phyloP scores from a whole-genome alignment of 2,888 invertebrate species.

The Saturnia pavonia region DNA sequence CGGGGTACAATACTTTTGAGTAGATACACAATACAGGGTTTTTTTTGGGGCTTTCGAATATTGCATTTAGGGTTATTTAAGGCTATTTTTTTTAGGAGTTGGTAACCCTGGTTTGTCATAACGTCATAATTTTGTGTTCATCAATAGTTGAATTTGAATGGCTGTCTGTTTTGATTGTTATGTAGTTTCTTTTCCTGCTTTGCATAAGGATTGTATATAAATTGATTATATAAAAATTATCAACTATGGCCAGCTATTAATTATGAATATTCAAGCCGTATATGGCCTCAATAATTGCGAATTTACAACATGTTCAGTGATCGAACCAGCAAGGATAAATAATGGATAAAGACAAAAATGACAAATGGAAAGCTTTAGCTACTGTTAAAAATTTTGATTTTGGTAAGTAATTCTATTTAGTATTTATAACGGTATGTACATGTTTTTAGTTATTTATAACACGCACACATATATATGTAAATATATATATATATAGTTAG shows the following conservation, averaged over 20 bases:
- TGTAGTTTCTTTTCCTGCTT: neutral
- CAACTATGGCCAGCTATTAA: conserved; percentile 34
- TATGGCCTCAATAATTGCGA: conserved; percentile 58
- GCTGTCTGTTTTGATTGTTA: neutral
- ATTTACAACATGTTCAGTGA: conserved; percentile 44
- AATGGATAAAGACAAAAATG: conserved; percentile 62
- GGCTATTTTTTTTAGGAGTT: too few relatives aligned
- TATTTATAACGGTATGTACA: neutral
- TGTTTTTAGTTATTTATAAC: neutral
- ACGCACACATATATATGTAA: too few relatives aligned
- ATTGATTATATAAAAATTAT: too few relatives aligned
- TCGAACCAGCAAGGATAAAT: conserved; percentile 28
- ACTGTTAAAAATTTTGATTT: conserved; percentile 75
- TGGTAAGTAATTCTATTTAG: conserved; percentile 46
- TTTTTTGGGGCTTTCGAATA: too few relatives aligned
- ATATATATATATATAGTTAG: too few relatives aligned
- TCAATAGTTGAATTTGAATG: neutral
- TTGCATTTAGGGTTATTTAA: too few relatives aligned
- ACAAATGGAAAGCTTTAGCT: conserved; percentile 71
- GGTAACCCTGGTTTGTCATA: too few relatives aligned
- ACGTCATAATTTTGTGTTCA: too few relatives aligned
- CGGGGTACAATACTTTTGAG: too few relatives aligned
- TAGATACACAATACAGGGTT: too few relatives aligned
- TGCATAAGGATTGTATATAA: neutral
- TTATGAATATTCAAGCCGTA: conserved; percentile 52